Percentiles rank a stretch among this genome's conserved stretches.
These are phyloP conservation scores for Cryptoblepharus egeriae DNA, from an alignment of 2,797 vertebrate genomes.

Conservation along the genomic window DNA sequence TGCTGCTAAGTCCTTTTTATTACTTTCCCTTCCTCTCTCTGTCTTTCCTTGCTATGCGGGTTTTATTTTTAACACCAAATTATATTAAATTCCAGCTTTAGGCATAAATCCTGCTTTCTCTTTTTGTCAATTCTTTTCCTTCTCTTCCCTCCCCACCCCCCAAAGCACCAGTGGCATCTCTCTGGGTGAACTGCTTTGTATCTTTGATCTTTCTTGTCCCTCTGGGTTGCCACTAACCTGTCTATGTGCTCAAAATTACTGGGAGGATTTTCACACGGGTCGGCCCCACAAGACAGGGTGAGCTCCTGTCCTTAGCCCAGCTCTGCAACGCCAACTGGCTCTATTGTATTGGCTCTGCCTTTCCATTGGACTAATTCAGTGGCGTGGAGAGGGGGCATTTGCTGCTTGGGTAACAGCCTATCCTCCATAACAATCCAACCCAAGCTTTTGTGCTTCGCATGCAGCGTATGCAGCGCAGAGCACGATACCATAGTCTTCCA, in stretches of 20 bases:
- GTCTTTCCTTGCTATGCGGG: neutral
- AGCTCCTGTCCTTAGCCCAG: too few species aligned
- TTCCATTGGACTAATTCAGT: too few species aligned
- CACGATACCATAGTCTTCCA: too few species aligned
- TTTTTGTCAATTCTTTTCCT: neutral
- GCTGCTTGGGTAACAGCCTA: too few species aligned
- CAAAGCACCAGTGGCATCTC: neutral
- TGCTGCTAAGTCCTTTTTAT: neutral
- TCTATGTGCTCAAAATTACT: slow-evolving; percentile 21
- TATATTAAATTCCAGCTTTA: slow-evolving; percentile 3
- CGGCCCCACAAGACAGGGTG: too few species aligned
- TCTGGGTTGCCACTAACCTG: slow-evolving; percentile 4
- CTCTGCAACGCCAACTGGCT: too few species aligned
- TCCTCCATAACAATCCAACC: too few species aligned
- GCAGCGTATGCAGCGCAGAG: too few species aligned
- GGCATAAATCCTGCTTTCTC: neutral
- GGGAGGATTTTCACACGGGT: slow-evolving; percentile 41
- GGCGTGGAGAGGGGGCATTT: too few species aligned
- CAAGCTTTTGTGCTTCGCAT: too few species aligned
- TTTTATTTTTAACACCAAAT: slow-evolving; percentile 23
- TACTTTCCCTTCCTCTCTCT: neutral
- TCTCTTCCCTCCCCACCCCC: neutral
- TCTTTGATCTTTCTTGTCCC: slow-evolving; percentile 26
- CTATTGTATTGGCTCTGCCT: too few species aligned
- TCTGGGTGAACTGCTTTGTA: slow-evolving; percentile 2